Evolutionary conservation across 2,797 vertebrate genomes (phyloP), one percentile per base, ranked within the genome.

Genomic region (Champsocephalus gunnari): DNA sequence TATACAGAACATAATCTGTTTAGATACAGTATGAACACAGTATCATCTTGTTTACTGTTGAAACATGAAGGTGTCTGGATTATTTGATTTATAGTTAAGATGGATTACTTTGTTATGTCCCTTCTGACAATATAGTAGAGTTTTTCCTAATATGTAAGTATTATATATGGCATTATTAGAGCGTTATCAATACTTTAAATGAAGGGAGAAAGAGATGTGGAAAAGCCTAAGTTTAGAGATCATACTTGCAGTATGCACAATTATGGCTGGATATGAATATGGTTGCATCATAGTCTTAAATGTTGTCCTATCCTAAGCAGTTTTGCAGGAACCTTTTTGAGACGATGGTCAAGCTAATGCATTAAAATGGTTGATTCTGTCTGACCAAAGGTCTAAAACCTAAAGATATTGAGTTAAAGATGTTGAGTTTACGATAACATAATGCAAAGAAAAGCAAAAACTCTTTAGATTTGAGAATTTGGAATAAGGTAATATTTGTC

Each of bases 31-130:
- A 45, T 60, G 54, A 44, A 38, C 38, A 64, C 5, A 0, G 10
- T 54, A 21, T 9, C 51, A 8, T 64, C 3, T 12, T 28, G 32
- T 58, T 70, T 43, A n/a, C 17, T 67, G 71, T 51, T 13, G 10
- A 45, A 51, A 71, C 54, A 55, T n/a, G 43, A 17, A 63, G 17
- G 49, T 69, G 49, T 19, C 9, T 49, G 16, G 45, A 19, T 17
- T 9, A 61, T 55, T 16, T 32, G 45, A 51, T 58, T 56, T n/a
- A 24, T n/a, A 59, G 10, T 56, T 61, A 24, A 47, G 5, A 60
- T 41, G 4, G 13, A 38, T 48, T 13, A 9, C 43, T 16, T 14
- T 28, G 24, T 28, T 28, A 28, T 28, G 28, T 28, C 28, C 28
- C 28, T 28, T 28, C 28, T 28, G 28, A 28, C 28, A 28, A 5